These are phyloP conservation scores for Noctua fimbriata DNA, from an alignment of 2,888 invertebrate genomes.

Conservation along the genomic window DNA sequence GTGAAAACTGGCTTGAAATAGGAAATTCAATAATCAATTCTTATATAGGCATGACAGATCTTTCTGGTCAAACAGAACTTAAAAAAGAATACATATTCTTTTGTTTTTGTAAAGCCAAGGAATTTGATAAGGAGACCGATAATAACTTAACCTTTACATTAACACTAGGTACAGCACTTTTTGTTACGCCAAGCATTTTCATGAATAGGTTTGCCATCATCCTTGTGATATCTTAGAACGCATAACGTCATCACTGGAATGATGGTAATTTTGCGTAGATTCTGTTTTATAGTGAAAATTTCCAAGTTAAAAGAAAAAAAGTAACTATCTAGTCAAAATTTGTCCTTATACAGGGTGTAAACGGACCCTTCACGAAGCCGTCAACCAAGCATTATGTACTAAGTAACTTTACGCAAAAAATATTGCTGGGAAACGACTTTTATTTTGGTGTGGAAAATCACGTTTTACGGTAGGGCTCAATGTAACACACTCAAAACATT, in stretches of 20 bases:
- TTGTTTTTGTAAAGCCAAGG: neutral
- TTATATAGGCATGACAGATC: neutral
- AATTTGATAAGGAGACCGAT: neutral
- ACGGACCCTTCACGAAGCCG: too few relatives aligned
- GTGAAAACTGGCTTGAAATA: constrained; percentile 12
- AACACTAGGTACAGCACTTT: neutral
- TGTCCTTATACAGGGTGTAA: too few relatives aligned
- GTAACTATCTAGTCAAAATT: neutral
- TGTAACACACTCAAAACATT: too few relatives aligned
- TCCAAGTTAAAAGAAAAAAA: neutral
- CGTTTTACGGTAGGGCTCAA: too few relatives aligned
- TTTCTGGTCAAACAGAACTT: too few relatives aligned
- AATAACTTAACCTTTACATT: neutral
- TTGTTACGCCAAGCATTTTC: neutral
- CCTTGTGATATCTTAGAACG: neutral
- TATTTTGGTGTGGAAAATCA: too few relatives aligned
- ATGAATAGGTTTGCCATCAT: neutral
- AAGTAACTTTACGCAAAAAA: too few relatives aligned
- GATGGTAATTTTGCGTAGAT: neutral
- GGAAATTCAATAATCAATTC: neutral
- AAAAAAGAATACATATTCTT: neutral
- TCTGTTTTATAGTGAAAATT: neutral
- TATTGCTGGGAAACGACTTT: too few relatives aligned
- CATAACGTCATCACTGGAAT: neutral
- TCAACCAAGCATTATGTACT: too few relatives aligned